Base-by-base conservation (phyloP, 2,888 invertebrate genomes). In the Pimpla rufipes region DNA sequence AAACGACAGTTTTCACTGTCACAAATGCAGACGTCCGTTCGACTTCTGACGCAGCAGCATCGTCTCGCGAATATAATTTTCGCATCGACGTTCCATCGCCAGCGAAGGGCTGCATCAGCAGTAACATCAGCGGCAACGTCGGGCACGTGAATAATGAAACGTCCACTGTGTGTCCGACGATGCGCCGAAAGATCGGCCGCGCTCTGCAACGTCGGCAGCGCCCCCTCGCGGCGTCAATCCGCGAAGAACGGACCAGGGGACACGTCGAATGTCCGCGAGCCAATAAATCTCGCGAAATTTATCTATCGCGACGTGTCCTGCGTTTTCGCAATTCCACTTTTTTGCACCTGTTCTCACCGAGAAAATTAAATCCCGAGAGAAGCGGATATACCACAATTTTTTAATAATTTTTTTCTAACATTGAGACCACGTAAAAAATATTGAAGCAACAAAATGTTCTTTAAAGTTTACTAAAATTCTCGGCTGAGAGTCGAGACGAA, bases 281-380 rank as follows among this genome's bases (percentile, higher is more conserved):
- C 82, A 82, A 79, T 82, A 82, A 82, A 82, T 79, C 75, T 57
- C 42, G 45, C 70, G 68, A 64, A 79, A 79, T 82, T 82, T 82
- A 82, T 82, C 74, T 74, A 55, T 82, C 79, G 55, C 42, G 68
- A 75, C 74, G 57, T 79, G n/a, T n/a, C 37, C 74, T 2, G n/a
- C 57, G n/a, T 35, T 21, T 23, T 47, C 35, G 21, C 16, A 16
- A 18, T 40, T 70, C 42, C 16, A 4, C 18, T 1, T 57, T 57
- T 42, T 13, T 23, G 11, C 5, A 21, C 2, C 40, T 37, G 23
- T 42, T 68, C 70, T 35, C 23, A 11, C 40, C 40, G 13, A 50
- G 42, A 75, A 74, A 80, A 59, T 75, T 68, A 64, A 80, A 80
- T 70, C 16, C 21, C 23, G 13, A 52, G 42, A 55, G 2, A 16